Evolutionary conservation across 2,113 vertebrate genomes (phyloP), one percentile per base, ranked within the genome.

Genomic region (Puntigrus tetrazona): DNA sequence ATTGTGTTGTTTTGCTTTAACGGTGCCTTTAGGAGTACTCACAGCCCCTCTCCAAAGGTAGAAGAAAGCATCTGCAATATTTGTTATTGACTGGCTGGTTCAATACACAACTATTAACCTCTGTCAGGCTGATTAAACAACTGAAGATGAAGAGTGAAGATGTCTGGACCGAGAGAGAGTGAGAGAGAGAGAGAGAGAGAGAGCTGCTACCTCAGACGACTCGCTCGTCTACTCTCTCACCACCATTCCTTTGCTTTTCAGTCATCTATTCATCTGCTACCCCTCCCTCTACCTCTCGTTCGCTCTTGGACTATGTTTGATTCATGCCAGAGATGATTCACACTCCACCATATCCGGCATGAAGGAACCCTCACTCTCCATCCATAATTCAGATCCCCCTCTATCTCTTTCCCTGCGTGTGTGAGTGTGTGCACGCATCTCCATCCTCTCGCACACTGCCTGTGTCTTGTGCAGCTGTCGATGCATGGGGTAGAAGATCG

Each of bases 41-140:
- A 45, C 7, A 41, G 36, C 10, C 36, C 18, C n/a, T 63, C 22
- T 20, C 18, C n/a, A 16, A n/a, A 27, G n/a, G 38, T 0, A n/a
- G 73, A 36, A 36, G 45, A 65, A 81, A 34, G 70, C 57, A 75
- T 86, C 43, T 65, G 7, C 52, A 20, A 77, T 78, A 83, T 82
- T 88, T 67, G 89, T 86, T 93, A 95, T 95, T 90, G 95, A 74
- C 95, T 92, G 92, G 84, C 92, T 95, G 92, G 92, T 96, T 95
- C 94, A 94, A 94, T 86, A 91, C 92, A 92, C 88, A 90, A 88
- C 94, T 92, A 91, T 95, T 94, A 94, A 92, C 93, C 92, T 90
- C 93, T 93, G 94, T 92, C 94, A 82, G 92, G 94, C 92, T 94
- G 94, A 94, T 95, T 94, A 92, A 83, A 94, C 88, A 90, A 91